Evolutionary conservation across 2,888 invertebrate genomes (phyloP).

Genomic region (Drosophila diplacantha): DNA sequence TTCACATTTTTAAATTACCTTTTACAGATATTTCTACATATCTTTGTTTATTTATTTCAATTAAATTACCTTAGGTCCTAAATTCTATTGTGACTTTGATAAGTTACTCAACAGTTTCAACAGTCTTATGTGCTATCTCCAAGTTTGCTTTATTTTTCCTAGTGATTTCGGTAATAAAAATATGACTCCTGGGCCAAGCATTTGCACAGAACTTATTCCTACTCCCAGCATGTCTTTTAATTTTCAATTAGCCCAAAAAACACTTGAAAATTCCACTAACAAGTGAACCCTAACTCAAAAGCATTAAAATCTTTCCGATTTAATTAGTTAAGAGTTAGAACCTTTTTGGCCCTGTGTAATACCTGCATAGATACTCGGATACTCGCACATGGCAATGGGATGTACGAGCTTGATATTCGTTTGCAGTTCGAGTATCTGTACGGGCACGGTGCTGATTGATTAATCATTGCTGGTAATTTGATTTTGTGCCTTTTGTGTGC

Average conservation of each 20-base stretch:
- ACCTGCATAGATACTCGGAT: slow-evolving; percentile 15
- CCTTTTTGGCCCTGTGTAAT: slow-evolving; percentile 23
- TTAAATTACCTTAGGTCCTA: neutral
- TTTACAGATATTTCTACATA: no score
- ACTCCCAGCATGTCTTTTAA: neutral
- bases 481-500: slow-evolving; percentile 66
- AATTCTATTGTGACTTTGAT: neutral
- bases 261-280: neutral
- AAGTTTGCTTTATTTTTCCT: neutral
- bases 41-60: neutral
- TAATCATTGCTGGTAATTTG: slow-evolving; percentile 72
- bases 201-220: neutral
- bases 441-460: slow-evolving; percentile 65
- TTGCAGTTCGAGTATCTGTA: slow-evolving; percentile 13
- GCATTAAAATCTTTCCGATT: neutral
- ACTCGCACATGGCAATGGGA: slow-evolving; percentile 12
- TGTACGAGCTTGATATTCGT: slow-evolving; percentile 13
- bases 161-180: slow-evolving; percentile 1
- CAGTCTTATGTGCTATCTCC: neutral
- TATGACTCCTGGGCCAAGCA: neutral
- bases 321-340: neutral
- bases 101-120: neutral
- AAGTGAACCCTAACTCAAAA: neutral
- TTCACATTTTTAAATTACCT: neutral
- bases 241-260: neutral